Base-by-base conservation (phyloP, 2,797 vertebrate genomes). In the Gadopsis marmoratus region DNA sequence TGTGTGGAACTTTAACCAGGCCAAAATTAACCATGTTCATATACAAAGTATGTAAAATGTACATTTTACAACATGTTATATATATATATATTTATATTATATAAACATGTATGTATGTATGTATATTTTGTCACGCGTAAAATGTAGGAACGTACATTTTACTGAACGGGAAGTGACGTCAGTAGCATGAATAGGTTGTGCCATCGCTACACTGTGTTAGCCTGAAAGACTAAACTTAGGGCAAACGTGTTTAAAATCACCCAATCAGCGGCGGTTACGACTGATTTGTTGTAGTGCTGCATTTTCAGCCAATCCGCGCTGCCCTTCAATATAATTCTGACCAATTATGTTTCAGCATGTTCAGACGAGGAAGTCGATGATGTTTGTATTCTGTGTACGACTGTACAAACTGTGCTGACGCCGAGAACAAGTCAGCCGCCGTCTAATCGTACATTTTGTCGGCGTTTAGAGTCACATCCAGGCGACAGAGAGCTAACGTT, bases 261-360 rank as follows among this genome's bases (percentile, higher is more conserved):
- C 95, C 95, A 95, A 96, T 95, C 91, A 89, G 12, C 74, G 43
- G 80, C 39, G 0, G 37, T 19, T 93, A 95, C 95, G 94, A 95
- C 81, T 55, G 43, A 16, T 68, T 17, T 2, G 31, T 76, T 90
- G 88, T 83, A 69, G 93, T 79, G 89, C 87, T 86, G 13, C 17
- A 3, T 48, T 63, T 41, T 75, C n/a, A 88, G 61, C 94, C 94
- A 95, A 95, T 95, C 68, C 31, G 7, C 56, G 29, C 0, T n/a
- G 7, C 7, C n/a, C 53, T 91, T 90, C 29, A 79, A 63, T 39
- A 1, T 2, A 0, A 0, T 2, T 11, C 11, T 7, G 79, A 59
- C 94, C 94, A 95, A 93, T 94, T 7, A 85, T 1, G 35, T 65
- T 19, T 1, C 7, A 65, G 33, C 12, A 83, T 90, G 65, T 90